These are phyloP conservation scores for Hydropotes inermis DNA, from an alignment of 2,113 vertebrate species.

Conservation along the genomic window DNA sequence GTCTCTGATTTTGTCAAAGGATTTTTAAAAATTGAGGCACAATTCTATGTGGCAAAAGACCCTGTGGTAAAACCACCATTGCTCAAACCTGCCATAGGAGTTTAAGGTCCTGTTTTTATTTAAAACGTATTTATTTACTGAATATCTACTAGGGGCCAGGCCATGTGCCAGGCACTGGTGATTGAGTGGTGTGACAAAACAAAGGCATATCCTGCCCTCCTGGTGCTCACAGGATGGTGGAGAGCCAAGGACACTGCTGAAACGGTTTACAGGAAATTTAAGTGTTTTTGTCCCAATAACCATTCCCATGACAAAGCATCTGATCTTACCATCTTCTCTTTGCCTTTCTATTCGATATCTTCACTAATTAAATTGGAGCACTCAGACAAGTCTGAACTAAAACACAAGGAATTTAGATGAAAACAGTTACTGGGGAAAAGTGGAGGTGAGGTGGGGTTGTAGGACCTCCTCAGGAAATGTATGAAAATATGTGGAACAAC, in stretches of 20 bases:
- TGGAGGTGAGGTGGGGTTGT: no score
- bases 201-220: neutral
- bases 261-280: neutral
- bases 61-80: neutral
- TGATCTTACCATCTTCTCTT: neutral
- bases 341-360: neutral
- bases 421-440: neutral
- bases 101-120: neutral
- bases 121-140: neutral
- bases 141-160: neutral
- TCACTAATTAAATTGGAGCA: neutral
- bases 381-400: neutral
- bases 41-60: neutral
- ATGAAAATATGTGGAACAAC: neutral
- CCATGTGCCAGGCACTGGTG: neutral
- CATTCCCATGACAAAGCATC: neutral
- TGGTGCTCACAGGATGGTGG: neutral
- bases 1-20: neutral
- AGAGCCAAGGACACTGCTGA: neutral
- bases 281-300: neutral
- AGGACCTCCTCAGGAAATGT: neutral
- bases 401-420: neutral
- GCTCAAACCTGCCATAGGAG: neutral
- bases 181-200: neutral
- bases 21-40: neutral